Evolutionary conservation across 2,113 vertebrate species (phyloP).

Genomic region (Saguinus imperator): DNA sequence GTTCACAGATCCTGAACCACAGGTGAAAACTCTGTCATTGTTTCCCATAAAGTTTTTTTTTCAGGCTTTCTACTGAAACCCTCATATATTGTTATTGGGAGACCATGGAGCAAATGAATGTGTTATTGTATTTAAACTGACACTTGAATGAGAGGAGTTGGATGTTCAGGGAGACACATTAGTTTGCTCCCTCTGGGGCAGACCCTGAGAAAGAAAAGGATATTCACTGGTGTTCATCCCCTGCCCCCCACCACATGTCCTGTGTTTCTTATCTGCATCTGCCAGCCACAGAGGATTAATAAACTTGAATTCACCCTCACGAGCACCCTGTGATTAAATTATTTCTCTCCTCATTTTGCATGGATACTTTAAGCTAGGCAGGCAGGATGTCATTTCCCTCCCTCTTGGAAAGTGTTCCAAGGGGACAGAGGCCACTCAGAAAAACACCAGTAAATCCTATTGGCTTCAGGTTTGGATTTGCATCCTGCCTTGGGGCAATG

Average conservation of each 20-base stretch:
- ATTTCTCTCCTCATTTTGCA: neutral
- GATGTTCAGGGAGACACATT: neutral
- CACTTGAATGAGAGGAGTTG: neutral
- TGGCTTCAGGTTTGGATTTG: slow-evolving; percentile 38
- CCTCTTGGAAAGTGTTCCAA: slow-evolving; percentile 18
- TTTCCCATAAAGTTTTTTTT: neutral
- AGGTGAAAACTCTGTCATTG: neutral
- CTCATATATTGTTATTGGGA: rapidly evolving
- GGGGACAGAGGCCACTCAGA: slow-evolving; percentile 25
- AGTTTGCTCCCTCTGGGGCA: neutral
- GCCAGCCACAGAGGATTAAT: neutral
- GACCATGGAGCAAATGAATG: neutral
- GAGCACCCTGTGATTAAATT: neutral
- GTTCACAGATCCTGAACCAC: neutral
- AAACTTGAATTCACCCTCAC: neutral
- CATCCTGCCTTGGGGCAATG: neutral
- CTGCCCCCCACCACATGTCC: neutral
- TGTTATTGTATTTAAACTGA: neutral
- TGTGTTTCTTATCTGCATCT: neutral
- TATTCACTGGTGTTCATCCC: neutral
- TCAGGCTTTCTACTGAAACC: neutral
- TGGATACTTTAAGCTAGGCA: slow-evolving; percentile 21
- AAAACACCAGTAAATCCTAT: slow-evolving; percentile 53
- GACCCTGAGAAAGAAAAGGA: rapidly evolving
- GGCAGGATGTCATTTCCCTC: neutral